phyloP scores from a whole-genome alignment of 2,888 invertebrate species.

The Pyrrhia umbra region DNA sequence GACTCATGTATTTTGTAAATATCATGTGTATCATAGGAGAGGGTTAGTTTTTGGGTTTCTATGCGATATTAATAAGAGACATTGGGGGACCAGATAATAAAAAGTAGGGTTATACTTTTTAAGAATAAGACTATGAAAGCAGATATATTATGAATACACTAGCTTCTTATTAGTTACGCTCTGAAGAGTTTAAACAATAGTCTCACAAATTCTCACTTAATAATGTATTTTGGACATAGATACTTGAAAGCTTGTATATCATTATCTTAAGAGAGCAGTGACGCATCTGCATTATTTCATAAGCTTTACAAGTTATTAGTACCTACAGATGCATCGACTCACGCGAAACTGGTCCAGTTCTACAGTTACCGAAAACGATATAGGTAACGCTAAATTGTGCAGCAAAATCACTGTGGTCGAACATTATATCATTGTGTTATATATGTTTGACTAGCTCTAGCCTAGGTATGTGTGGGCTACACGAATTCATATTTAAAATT shows the following conservation, averaged over 20 bases:
- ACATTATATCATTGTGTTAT: not conserved
- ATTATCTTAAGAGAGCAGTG: constrained; percentile 3
- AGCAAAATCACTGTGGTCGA: constrained; percentile 45
- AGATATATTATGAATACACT: not conserved
- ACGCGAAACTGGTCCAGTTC: constrained; percentile 73
- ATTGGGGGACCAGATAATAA: no score
- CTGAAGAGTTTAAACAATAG: no score
- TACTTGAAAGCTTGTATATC: no score
- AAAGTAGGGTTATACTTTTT: constrained; percentile 5
- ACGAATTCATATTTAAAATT: no score
- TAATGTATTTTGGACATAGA: no score
- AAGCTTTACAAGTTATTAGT: constrained; percentile 70
- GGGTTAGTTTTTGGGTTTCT: constrained; percentile 1
- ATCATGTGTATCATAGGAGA: constrained; percentile 20
- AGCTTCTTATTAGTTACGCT: not conserved
- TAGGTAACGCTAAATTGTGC: constrained; percentile 67
- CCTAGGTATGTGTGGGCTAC: no score
- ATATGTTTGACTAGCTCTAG: no score
- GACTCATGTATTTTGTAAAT: constrained; percentile 21
- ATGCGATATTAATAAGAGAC: constrained; percentile 9
- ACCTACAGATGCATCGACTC: constrained; percentile 77
- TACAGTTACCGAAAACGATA: constrained; percentile 72
- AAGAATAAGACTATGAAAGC: no score
- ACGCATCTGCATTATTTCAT: constrained; percentile 23
- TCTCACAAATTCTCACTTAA: no score